Conservation (phyloP, 2,888 invertebrate genomes). For the Zelleria hepariella region DNA sequence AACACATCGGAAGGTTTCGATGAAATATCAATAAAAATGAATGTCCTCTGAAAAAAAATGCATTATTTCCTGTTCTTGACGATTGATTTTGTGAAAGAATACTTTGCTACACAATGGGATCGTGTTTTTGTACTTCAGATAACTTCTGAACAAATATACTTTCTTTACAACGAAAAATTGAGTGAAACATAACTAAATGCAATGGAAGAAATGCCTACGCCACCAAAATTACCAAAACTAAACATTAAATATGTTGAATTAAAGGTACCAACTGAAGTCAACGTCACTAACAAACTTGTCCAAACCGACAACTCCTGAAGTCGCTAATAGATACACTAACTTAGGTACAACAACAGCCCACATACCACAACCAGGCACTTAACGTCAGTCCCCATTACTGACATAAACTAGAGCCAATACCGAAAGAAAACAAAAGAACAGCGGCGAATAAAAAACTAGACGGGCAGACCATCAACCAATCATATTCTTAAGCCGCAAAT, state of each 20-base stretch:
- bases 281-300: too few species aligned
- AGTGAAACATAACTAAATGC: too few species aligned
- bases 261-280: too few species aligned
- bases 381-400: not conserved
- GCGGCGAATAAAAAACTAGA: not conserved
- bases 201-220: too few species aligned
- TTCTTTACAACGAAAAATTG: too few species aligned
- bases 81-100: not conserved
- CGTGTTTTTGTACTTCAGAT: not conserved
- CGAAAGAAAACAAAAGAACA: not conserved
- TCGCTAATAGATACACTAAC: too few species aligned
- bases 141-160: not conserved
- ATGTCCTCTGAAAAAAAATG: not conserved
- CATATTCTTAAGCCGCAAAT: slow-evolving; percentile 14
- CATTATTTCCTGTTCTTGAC: not conserved
- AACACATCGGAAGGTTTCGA: not conserved
- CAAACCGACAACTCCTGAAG: too few species aligned
- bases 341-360: too few species aligned
- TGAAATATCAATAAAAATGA: not conserved
- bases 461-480: not conserved
- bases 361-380: not conserved
- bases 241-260: too few species aligned
- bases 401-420: not conserved
- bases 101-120: too few species aligned
- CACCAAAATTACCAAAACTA: too few species aligned